Conservation (phyloP, 2,888 invertebrate species). For the Zygothrica quintamaculata region DNA sequence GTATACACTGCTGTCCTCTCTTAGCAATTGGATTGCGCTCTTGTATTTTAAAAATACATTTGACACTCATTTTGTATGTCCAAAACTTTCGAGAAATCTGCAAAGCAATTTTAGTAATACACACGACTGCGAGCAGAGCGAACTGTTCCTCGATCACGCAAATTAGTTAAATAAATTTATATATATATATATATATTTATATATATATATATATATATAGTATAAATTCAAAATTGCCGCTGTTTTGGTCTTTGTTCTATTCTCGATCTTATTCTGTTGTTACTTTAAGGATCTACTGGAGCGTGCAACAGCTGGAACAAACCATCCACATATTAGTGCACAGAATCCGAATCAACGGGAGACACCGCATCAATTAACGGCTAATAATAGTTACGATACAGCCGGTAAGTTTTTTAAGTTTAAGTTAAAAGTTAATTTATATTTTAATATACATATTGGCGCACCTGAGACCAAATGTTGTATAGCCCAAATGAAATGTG, state of each 20-base stretch:
- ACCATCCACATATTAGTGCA: constrained; percentile 41
- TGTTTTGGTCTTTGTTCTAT: constrained; percentile 44
- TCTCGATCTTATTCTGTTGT: constrained; percentile 58
- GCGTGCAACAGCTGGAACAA: constrained; percentile 46
- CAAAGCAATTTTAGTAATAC: constrained; percentile 58
- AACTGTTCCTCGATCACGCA: constrained; percentile 15
- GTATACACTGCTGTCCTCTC: constrained; percentile 19
- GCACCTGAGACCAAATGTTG: constrained; percentile 42
- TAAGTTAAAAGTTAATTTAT: background rate
- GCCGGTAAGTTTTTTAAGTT: constrained; percentile 44
- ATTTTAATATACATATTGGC: constrained; percentile 6
- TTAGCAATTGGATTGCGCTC: constrained; percentile 34
- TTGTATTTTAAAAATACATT: constrained; percentile 67
- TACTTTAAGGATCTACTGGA: constrained; percentile 81
- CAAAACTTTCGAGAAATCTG: constrained; percentile 38
- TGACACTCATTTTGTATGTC: constrained; percentile 49
- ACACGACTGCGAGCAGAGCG: constrained; percentile 53
- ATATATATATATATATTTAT: constrained; percentile 19
- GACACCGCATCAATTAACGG: constrained; percentile 58
- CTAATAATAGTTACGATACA: constrained; percentile 61
- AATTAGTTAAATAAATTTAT: constrained; percentile 19
- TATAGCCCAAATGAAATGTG: constrained; percentile 47
- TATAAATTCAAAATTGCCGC: constrained; percentile 53
- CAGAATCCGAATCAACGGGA: constrained; percentile 57
- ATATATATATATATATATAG: constrained; percentile 11